Evolutionary conservation across 2,797 vertebrate species (phyloP), one percentile per base, ranked within the genome.

Genomic region (Typhlichthys subterraneus): DNA sequence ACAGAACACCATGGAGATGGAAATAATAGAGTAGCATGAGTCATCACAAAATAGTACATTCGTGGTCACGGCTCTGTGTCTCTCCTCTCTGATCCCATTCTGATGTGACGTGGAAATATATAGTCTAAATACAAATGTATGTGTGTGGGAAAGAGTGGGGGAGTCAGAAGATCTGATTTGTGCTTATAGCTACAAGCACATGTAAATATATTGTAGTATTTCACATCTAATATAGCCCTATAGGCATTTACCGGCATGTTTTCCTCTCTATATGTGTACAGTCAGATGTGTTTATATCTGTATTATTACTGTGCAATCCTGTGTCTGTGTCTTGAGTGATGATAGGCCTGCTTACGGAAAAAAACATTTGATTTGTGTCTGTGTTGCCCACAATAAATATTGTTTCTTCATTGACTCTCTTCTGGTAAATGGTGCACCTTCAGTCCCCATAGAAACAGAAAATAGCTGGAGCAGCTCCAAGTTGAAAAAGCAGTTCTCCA

Each of bases 381-480:
- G 72, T 79, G 83, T 58, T 67, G 38, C 47, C 63, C 2, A 48
- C 64, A 15, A 82, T 86, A 60, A 83, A 84, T 78, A 77, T 85
- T 70, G 19, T 31, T 38, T 38, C 6, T 7, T 38, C 33, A 38
- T 53, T 42, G 19, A 75, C 83, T 79, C 75, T 58, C 75, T 74
- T 70, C 61, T 23, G 54, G 59, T 59, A 76, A 84, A 79, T 70
- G 65, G 86, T 77, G 79, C 42, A 15, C 72, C 53, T 68, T 73
- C 31, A 6, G 53, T 56, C 73, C 78, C 72, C 75, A 71, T 57
- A 70, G 84, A 69, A 75, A 63, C 65, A 42, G 69, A 88, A 64
- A 53, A 84, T 81, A 77, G 81, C 82, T 82, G 80, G 76, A 82
- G 73, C 75, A 72, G 75, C 72, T 66, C 72, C 73, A 72, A 57